Base-by-base conservation (phyloP, 2,113 vertebrate species). In the Pygathrix nemaeus region DNA sequence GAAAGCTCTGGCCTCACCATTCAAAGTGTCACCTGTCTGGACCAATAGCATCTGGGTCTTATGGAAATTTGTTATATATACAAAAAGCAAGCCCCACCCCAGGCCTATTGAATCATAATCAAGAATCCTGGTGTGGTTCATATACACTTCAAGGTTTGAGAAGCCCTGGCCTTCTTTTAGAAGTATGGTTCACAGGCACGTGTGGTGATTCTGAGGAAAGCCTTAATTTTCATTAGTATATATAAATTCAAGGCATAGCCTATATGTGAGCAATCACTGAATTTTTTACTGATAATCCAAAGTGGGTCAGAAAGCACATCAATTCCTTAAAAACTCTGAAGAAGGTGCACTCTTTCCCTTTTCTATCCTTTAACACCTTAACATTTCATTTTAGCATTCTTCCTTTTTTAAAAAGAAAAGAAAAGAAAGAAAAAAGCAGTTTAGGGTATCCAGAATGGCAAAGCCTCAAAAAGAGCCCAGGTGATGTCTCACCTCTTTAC, bases 21-120 rank as follows among this genome's bases (percentile, higher is more conserved):
- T 92, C 45, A 38, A 52, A 93, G n/a, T 86, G 75, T 83, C 57
- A 91, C 94, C 73, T 96, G 30, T 64, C 84, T 86, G 61, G 64
- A 93, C 59, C 61, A 79, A 66, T 5, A 88, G 45, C 52, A 87
- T 79, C 40, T 83, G 38, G 25, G 27, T 66, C 21, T 92, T 79
- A 38, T 25, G 78, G 91, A 40, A 79, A 21, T 73, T 82, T 27
- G 2, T 78, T 35, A 80, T 27, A 35, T 87, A 66, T 57, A 81
- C 25, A 93, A 40, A 91, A 66, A 79, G 27, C 64, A 92, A 83
- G 57, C 11, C 78, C 59, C n/a, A 70, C 35, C 82, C 57, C 30
- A 94, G 75, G 79, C 23, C 52, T 88, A 78, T 4, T 75, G 88
- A 81, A 27, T 96, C 72, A 66, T 16, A 96, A 27, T 73, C n/a